These are phyloP conservation scores for Tragelaphus imberbis DNA, from an alignment of 2,113 vertebrate species.

Conservation along the genomic window DNA sequence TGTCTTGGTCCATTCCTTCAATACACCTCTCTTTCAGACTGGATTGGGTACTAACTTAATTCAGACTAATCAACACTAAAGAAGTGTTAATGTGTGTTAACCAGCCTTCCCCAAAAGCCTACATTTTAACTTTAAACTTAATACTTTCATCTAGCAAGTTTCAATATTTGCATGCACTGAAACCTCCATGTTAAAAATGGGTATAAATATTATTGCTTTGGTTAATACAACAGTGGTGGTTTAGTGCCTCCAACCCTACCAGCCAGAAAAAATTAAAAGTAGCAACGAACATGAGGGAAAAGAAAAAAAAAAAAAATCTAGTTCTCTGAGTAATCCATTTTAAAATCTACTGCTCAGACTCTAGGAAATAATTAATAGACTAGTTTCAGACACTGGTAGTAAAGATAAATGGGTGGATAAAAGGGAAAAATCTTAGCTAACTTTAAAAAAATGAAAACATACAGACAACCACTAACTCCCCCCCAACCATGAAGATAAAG, in stretches of 20 bases:
- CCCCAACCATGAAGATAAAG: conserved; percentile 22
- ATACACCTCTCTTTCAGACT: neutral
- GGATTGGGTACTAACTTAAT: neutral
- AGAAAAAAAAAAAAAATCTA: neutral
- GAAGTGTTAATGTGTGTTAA: neutral
- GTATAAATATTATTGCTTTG: neutral
- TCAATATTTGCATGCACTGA: neutral
- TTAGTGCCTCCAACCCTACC: neutral
- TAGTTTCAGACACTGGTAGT: neutral
- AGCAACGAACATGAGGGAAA: neutral
- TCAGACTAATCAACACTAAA: neutral
- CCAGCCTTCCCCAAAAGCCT: neutral
- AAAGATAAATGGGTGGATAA: neutral
- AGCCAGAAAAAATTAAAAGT: neutral
- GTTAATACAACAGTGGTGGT: neutral
- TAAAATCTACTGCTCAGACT: neutral
- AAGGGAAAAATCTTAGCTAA: neutral
- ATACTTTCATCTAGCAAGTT: neutral
- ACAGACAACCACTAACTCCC: neutral
- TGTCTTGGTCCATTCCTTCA: neutral
- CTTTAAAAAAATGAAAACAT: neutral
- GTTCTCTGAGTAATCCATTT: neutral
- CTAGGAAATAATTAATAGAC: neutral
- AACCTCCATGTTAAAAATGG: neutral
- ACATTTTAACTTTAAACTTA: neutral